Conservation (phyloP, 2,113 vertebrate genomes). For the Nibea albiflora region DNA sequence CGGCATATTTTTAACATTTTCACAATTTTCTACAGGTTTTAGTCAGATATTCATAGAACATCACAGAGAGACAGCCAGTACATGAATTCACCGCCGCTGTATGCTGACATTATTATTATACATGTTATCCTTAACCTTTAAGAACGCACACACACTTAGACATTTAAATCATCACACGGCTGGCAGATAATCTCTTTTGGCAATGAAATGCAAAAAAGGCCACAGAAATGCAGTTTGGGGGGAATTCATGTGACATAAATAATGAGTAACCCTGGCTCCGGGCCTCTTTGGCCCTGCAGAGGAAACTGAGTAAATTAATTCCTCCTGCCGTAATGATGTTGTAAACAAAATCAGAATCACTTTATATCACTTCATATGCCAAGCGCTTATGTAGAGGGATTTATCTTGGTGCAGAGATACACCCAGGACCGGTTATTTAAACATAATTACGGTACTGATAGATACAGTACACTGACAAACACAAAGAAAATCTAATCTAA, state of each 20-base stretch:
- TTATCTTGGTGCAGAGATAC: constrained; percentile 22
- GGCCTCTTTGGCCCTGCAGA: constrained; percentile 65
- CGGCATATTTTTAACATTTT: background rate
- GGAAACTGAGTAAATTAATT: constrained; percentile 68
- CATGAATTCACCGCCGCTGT: constrained; percentile 8
- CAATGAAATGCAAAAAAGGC: constrained; percentile 56
- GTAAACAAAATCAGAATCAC: constrained; percentile 69
- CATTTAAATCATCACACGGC: constrained; percentile 46
- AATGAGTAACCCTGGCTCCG: constrained; percentile 70
- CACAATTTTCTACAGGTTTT: background rate
- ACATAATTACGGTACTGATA: background rate
- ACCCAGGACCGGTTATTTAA: background rate
- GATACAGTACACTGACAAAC: background rate
- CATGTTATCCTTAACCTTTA: constrained; percentile 22
- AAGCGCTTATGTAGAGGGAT: constrained; percentile 24
- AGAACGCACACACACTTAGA: background rate
- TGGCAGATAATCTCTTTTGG: constrained; percentile 57
- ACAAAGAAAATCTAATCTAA: background rate
- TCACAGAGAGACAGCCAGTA: background rate
- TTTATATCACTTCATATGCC: constrained; percentile 48
- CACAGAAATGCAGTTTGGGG: constrained; percentile 71
- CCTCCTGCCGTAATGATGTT: constrained; percentile 64
- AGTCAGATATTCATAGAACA: background rate
- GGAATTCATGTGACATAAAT: constrained; percentile 68
- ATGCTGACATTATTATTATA: constrained; percentile 6